Conservation (phyloP, 2,888 invertebrate genomes). For the Nephrotoma appendiculata region DNA sequence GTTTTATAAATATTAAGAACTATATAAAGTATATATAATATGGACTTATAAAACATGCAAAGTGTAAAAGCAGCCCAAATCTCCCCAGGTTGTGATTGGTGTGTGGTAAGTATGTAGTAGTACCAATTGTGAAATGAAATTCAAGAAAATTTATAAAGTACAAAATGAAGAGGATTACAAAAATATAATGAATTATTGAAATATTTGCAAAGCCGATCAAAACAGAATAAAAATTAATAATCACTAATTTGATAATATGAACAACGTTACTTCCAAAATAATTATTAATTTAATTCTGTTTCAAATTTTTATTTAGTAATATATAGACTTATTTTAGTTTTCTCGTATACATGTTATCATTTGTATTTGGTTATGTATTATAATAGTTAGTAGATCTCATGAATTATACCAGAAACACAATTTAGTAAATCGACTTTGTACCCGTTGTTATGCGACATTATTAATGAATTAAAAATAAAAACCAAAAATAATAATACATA, state of each 20-base stretch:
- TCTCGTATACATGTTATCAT: background rate
- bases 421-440: background rate
- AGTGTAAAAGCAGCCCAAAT: conserved; percentile 4
- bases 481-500: conserved; percentile 1
- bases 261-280: background rate
- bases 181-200: background rate
- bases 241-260: background rate
- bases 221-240: background rate
- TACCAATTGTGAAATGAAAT: background rate
- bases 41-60: background rate
- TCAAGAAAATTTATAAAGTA: background rate
- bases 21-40: background rate
- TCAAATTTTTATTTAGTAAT: background rate
- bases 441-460: background rate
- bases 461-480: background rate
- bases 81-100: conserved; percentile 1
- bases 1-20: background rate
- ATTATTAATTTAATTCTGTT: background rate
- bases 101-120: background rate
- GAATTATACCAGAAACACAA: background rate
- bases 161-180: background rate
- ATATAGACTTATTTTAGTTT: background rate
- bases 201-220: background rate
- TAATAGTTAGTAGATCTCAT: background rate
- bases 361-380: background rate